These are phyloP conservation scores for Latheticus oryzae DNA, from an alignment of 2,888 invertebrate species.

Conservation along the genomic window DNA sequence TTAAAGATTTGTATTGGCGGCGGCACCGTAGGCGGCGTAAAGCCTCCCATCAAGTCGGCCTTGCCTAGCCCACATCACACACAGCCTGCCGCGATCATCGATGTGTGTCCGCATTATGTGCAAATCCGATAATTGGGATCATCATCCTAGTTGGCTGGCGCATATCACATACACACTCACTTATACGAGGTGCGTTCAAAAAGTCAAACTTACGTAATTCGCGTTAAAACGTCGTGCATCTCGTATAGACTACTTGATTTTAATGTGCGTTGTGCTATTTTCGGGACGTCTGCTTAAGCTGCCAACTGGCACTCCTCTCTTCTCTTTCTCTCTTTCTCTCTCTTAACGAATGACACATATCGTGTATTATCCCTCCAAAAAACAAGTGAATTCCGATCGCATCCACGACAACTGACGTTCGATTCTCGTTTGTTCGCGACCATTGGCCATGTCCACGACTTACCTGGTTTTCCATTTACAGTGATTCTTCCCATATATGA, in stretches of 20 bases:
- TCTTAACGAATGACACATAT: conserved; percentile 47
- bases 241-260: conserved; percentile 58
- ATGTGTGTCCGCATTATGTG: conserved; percentile 60
- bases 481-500: conserved; percentile 67
- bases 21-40: neutral
- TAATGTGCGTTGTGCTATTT: conserved; percentile 60
- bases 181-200: neutral
- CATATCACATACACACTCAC: conserved; percentile 12
- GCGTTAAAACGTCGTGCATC: too few relatives aligned
- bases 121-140: conserved; percentile 63
- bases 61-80: conserved; percentile 57
- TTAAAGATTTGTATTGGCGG: neutral
- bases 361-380: conserved; percentile 29
- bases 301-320: conserved; percentile 59
- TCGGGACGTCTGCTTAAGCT: conserved; percentile 62
- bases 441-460: conserved; percentile 61
- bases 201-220: too few relatives aligned
- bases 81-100: conserved; percentile 47
- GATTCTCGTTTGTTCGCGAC: neutral
- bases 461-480: conserved; percentile 68
- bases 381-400: conserved; percentile 46
- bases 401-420: neutral
- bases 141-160: conserved; percentile 54
- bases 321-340: too few relatives aligned
- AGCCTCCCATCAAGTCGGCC: too few relatives aligned